phyloP scores from a whole-genome alignment of 1,140 invertebrate species.

The Chlorops oryzae region DNA sequence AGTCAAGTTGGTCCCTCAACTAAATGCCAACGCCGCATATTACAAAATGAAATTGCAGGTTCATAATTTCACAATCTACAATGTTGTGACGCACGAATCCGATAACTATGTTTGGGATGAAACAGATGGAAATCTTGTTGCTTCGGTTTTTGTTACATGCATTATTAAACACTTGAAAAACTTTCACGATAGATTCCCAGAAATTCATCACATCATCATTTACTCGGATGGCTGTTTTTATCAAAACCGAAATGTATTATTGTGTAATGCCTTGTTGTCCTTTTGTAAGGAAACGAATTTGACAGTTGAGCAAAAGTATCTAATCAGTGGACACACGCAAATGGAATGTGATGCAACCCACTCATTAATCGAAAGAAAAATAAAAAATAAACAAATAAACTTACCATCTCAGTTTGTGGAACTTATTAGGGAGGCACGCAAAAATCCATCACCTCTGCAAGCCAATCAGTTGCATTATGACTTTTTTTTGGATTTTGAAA shows the following conservation, averaged over 20 bases:
- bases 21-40: conserved; percentile 46
- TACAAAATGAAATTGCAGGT: conserved; percentile 47
- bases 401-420: conserved; percentile 4
- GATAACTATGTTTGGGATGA: conserved; percentile 49
- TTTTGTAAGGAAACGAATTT: conserved; percentile 7
- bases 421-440: conserved; percentile 6
- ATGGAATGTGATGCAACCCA: conserved; percentile 14
- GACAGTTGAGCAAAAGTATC: conserved; percentile 12
- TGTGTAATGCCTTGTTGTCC: conserved; percentile 10
- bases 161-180: conserved; percentile 33
- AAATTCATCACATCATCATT: conserved; percentile 5
- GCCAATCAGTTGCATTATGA: conserved; percentile 4
- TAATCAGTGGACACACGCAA: conserved; percentile 13
- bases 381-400: conserved; percentile 8
- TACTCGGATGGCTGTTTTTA: conserved; percentile 10
- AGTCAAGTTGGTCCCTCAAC: conserved; percentile 39
- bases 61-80: conserved; percentile 50
- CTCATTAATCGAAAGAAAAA: conserved; percentile 13
- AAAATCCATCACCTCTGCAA: conserved; percentile 5
- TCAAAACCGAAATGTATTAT: conserved; percentile 9
- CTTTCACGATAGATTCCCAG: conserved; percentile 4
- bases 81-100: conserved; percentile 33
- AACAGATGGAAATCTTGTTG: conserved; percentile 38
- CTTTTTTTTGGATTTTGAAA: conserved; percentile 8
- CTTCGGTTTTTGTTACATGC: conserved; percentile 43